Conservation (phyloP, 2,888 invertebrate genomes). For the Unio delphinus region DNA sequence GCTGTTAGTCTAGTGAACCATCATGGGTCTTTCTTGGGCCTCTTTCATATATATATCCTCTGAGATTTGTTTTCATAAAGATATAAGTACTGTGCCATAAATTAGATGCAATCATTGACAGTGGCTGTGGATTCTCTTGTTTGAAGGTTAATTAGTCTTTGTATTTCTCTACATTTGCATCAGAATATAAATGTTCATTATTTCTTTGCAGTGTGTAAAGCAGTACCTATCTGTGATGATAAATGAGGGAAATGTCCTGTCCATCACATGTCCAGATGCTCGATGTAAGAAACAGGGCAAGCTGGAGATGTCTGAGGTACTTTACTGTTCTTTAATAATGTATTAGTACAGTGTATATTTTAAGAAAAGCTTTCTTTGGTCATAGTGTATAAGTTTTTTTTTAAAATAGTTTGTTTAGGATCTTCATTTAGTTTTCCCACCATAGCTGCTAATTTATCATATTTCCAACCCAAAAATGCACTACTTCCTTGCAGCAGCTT, state of each 20-base stretch:
- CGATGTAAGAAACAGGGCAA: slow-evolving; percentile 64
- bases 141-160: background rate
- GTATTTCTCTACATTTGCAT: background rate
- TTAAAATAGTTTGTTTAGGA: too few relatives aligned
- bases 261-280: slow-evolving; percentile 69
- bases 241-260: slow-evolving; percentile 61
- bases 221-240: slow-evolving; percentile 67
- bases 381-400: too few relatives aligned
- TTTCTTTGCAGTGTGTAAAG: slow-evolving; percentile 60
- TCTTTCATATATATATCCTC: too few relatives aligned
- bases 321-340: too few relatives aligned
- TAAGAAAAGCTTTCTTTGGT: too few relatives aligned
- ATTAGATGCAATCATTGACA: background rate
- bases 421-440: too few relatives aligned
- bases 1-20: too few relatives aligned
- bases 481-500: too few relatives aligned
- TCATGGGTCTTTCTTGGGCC: too few relatives aligned
- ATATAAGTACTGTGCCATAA: background rate
- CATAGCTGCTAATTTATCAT: too few relatives aligned
- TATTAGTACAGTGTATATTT: background rate
- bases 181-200: background rate
- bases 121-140: background rate
- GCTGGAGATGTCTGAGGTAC: slow-evolving; percentile 58
- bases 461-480: too few relatives aligned
- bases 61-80: too few relatives aligned